These are phyloP conservation scores for Loriculus beryllinus DNA, from an alignment of 2,797 vertebrate genomes.

Conservation along the genomic window DNA sequence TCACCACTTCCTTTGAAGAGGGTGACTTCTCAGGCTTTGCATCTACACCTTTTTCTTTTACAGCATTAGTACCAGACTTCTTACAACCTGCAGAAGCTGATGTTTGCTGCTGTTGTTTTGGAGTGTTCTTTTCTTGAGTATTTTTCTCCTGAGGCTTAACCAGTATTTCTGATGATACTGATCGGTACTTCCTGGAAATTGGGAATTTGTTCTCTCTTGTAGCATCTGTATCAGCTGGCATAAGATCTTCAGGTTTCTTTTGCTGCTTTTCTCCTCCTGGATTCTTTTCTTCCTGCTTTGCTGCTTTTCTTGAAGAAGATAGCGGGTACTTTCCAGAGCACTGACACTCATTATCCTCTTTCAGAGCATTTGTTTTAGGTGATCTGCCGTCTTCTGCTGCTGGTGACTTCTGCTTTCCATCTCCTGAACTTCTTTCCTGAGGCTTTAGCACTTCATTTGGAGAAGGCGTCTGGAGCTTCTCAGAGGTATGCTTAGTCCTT, in stretches of 20 bases:
- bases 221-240: fast-evolving
- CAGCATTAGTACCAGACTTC: neutral
- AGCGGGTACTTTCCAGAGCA: neutral
- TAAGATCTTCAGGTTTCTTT: neutral
- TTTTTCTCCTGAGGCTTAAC: neutral
- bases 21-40: neutral
- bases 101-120: neutral
- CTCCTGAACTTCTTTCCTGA: neutral
- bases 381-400: neutral
- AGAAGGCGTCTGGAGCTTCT: neutral
- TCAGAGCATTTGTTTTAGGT: neutral
- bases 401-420: neutral
- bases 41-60: neutral
- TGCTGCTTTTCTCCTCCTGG: neutral
- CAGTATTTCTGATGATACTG: neutral
- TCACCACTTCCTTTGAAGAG: neutral
- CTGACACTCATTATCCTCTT: neutral
- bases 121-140: neutral
- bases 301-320: neutral
- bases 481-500: neutral
- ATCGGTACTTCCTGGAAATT: neutral
- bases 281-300: neutral
- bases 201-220: neutral
- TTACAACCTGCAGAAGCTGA: neutral
- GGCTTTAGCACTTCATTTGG: neutral